These are phyloP conservation scores for Abscondita cerata DNA, from an alignment of 2,888 invertebrate genomes.

Conservation along the genomic window DNA sequence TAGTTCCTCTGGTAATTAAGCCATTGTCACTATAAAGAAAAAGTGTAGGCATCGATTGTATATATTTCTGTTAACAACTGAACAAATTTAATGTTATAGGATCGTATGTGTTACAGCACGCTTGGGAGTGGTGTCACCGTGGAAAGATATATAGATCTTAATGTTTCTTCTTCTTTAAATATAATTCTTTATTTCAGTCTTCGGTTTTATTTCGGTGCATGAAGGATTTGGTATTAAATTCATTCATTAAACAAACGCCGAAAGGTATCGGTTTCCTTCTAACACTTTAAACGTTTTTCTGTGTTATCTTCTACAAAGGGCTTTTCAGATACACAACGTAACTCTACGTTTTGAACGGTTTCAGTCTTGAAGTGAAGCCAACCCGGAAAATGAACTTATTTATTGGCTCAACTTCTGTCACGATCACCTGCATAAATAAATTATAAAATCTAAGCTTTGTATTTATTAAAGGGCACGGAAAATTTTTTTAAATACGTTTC, in stretches of 20 bases:
- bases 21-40: slow-evolving; percentile 1
- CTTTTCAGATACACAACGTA: slow-evolving; percentile 18
- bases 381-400: slow-evolving; percentile 30
- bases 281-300: not conserved
- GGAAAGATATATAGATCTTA: slow-evolving; percentile 29
- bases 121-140: slow-evolving; percentile 20
- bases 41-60: not conserved
- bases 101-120: slow-evolving; percentile 13
- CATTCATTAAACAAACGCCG: not conserved
- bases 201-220: slow-evolving; percentile 11
- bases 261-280: not conserved
- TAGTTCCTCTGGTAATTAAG: too few relatives aligned
- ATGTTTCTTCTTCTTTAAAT: slow-evolving; percentile 20
- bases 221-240: slow-evolving; percentile 5
- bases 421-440: slow-evolving; percentile 23
- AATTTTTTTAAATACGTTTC: too few relatives aligned
- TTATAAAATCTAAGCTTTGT: slow-evolving; percentile 18
- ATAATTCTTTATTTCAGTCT: slow-evolving; percentile 28
- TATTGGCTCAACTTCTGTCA: slow-evolving; percentile 16
- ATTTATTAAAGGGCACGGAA: slow-evolving; percentile 15
- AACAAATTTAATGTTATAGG: slow-evolving; percentile 28
- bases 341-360: slow-evolving; percentile 17
- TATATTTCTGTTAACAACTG: slow-evolving; percentile 30
- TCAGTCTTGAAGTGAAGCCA: slow-evolving; percentile 28
- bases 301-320: not conserved